Conservation (phyloP, 2,888 invertebrate genomes). For the Dynastes grantii region DNA sequence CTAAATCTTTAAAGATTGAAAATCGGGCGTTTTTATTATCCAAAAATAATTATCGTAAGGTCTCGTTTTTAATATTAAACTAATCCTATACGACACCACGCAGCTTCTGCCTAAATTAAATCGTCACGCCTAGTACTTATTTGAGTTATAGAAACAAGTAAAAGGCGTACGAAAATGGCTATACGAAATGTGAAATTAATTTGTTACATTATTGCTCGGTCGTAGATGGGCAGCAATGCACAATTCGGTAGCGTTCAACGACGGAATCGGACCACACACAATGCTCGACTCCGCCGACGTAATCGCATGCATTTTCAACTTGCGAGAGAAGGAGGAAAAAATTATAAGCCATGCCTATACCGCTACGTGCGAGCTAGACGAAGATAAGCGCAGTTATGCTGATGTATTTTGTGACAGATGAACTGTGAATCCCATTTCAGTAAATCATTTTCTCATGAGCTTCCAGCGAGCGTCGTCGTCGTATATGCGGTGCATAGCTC, state of each 20-base stretch:
- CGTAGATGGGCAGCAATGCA: neutral
- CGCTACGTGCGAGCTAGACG: slow-evolving; percentile 3
- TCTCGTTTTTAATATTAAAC: too few relatives aligned
- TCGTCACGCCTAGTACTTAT: too few relatives aligned
- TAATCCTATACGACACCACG: too few relatives aligned
- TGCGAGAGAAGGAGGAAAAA: slow-evolving; percentile 11
- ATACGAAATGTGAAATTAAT: slow-evolving; percentile 49
- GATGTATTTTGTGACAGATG: slow-evolving; percentile 64
- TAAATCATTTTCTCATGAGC: slow-evolving; percentile 69
- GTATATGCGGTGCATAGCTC: slow-evolving; percentile 57
- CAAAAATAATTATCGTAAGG: too few relatives aligned
- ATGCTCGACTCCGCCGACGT: slow-evolving; percentile 21
- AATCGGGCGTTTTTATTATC: too few relatives aligned
- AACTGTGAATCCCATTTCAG: slow-evolving; percentile 70
- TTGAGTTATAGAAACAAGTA: too few relatives aligned
- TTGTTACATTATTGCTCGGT: slow-evolving; percentile 44
- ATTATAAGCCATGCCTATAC: neutral
- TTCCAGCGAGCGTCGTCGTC: slow-evolving; percentile 53
- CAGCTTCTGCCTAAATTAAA: too few relatives aligned
- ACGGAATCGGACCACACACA: slow-evolving; percentile 48
- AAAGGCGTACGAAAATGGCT: slow-evolving; percentile 19
- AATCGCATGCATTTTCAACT: slow-evolving; percentile 3
- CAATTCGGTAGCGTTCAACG: slow-evolving; percentile 11
- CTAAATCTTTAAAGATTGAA: too few relatives aligned
- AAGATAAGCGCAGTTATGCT: slow-evolving; percentile 48